phyloP scores from a whole-genome alignment of 2,113 vertebrate species.

The Merops nubicus region DNA sequence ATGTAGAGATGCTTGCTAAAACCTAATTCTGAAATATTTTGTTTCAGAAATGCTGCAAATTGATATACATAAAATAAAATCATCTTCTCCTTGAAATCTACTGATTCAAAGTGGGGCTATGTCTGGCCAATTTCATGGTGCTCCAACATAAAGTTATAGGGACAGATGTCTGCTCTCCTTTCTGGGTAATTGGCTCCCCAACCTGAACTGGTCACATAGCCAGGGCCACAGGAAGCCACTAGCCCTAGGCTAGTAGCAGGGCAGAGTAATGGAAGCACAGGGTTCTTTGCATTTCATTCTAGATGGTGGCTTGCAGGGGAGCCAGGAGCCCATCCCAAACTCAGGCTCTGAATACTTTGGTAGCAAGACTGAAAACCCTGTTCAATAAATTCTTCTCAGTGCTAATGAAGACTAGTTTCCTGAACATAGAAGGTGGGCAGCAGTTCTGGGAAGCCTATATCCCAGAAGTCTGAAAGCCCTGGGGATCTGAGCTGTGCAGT shows the following conservation, averaged over 20 bases:
- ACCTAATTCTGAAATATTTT: background rate
- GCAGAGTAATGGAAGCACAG: background rate
- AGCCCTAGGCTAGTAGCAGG: background rate
- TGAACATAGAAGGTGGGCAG: background rate
- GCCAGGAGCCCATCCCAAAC: background rate
- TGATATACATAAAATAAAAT: background rate
- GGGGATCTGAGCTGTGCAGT: background rate
- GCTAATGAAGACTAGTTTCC: background rate
- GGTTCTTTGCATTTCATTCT: background rate
- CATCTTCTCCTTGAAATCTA: background rate
- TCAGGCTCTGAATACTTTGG: background rate
- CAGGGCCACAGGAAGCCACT: accelerated
- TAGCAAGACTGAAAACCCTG: background rate
- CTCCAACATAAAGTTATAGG: background rate
- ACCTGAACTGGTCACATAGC: background rate
- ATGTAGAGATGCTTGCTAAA: background rate
- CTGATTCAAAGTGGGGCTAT: background rate
- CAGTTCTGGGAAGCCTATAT: background rate
- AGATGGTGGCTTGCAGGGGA: background rate
- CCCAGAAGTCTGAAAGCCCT: background rate
- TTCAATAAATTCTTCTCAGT: background rate
- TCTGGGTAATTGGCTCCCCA: background rate
- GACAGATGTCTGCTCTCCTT: background rate
- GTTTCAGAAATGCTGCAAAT: background rate
- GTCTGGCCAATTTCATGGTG: background rate